Percentiles rank a stretch among this genome's conserved stretches.
Evolutionary conservation across 1,140 invertebrate species (phyloP).

Genomic region (Tetramorium parvispinum): DNA sequence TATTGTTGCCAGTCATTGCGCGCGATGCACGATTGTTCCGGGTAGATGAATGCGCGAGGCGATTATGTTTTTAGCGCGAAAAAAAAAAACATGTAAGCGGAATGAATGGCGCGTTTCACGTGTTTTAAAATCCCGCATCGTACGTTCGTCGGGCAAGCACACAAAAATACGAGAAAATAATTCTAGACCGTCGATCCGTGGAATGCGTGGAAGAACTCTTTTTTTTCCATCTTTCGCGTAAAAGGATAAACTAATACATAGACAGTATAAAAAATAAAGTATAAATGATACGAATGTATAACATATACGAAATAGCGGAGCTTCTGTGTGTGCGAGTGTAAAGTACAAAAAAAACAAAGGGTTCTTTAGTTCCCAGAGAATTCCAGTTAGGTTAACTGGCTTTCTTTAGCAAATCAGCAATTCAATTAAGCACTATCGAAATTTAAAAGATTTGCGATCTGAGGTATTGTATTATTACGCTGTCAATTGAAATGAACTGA

Average conservation of each 20-base stretch:
- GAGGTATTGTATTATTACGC: neutral
- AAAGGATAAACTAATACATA: neutral
- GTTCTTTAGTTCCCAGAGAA: neutral
- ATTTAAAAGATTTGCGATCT: conserved; percentile 29
- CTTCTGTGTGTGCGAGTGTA: no score
- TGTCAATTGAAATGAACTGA: conserved; percentile 49
- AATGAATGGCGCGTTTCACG: conserved; percentile 8
- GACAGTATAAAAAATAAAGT: neutral
- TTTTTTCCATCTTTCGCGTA: no score
- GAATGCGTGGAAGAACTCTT: neutral
- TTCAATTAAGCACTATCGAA: conserved; percentile 39
- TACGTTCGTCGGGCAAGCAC: neutral
- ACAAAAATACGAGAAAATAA: neutral
- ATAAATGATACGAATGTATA: neutral
- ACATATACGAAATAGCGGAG: neutral
- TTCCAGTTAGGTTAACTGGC: neutral
- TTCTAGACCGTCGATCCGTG: neutral
- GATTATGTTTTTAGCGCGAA: conserved; percentile 23
- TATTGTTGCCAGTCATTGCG: conserved; percentile 36
- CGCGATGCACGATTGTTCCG: conserved; percentile 9
- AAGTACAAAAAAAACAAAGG: neutral
- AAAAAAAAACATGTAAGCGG: neutral
- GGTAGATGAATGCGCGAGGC: conserved; percentile 1
- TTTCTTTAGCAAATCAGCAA: neutral
- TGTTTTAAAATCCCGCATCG: neutral